These are phyloP conservation scores for Columba janthina DNA, from an alignment of 2,113 vertebrate genomes.

Conservation along the genomic window DNA sequence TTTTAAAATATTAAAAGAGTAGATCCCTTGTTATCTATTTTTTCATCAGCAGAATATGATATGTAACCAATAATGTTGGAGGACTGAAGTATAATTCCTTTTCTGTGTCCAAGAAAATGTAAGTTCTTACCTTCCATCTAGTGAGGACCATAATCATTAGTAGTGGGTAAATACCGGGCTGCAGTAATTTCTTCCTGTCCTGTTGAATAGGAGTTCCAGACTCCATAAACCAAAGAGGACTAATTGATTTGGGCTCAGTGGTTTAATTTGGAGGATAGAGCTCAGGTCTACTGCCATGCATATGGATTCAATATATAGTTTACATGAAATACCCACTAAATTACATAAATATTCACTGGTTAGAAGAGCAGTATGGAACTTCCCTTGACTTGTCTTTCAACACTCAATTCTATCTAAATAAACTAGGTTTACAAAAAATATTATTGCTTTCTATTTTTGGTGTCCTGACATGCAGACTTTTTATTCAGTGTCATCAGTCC, in stretches of 20 bases:
- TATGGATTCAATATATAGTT: not conserved
- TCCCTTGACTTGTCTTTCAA: not conserved
- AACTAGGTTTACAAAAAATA: not conserved
- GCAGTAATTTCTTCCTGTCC: not conserved
- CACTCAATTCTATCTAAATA: not conserved
- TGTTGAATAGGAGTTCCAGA: not conserved
- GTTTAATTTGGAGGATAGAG: not conserved
- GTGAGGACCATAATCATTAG: not conserved
- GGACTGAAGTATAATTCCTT: not conserved
- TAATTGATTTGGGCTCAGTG: not conserved
- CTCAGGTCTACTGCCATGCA: not conserved
- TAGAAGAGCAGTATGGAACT: not conserved
- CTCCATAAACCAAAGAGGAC: not conserved
- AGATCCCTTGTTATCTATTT: not conserved
- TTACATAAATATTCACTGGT: not conserved
- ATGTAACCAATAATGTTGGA: not conserved
- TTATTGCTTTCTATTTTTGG: not conserved
- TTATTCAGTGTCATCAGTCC: not conserved
- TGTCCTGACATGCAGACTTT: not conserved
- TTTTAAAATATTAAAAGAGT: not conserved
- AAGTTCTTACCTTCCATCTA: not conserved
- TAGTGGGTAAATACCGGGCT: not conserved
- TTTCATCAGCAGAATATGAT: not conserved
- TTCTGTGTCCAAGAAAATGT: not conserved
- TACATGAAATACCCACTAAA: not conserved